A percentile compares a stretch with the other conserved stretches of the same genome.
phyloP scores from a whole-genome alignment of 2,797 vertebrate genomes.

The Paramormyrops hopkinsi region DNA sequence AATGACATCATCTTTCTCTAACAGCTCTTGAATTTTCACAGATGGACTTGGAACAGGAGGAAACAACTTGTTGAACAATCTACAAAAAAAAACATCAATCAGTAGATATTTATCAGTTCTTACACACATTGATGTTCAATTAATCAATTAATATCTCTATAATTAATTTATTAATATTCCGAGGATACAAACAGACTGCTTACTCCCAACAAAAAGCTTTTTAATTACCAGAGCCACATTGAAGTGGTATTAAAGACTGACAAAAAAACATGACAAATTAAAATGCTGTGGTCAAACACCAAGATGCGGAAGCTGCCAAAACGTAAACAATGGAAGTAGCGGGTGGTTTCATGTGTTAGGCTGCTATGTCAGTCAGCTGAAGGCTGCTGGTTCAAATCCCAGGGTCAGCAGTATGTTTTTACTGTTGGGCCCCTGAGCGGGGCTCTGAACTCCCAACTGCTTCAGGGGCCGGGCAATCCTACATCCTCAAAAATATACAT shows the following conservation, averaged over 20 bases:
- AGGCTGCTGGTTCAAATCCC: neutral
- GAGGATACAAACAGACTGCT: neutral
- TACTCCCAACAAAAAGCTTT: neutral
- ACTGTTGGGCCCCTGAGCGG: neutral
- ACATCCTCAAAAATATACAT: neutral
- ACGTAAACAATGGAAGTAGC: neutral
- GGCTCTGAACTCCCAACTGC: neutral
- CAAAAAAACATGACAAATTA: neutral
- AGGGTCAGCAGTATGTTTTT: neutral
- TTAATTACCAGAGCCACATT: neutral
- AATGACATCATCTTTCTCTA: slow-evolving; percentile 14
- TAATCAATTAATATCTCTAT: neutral
- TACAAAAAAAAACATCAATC: neutral
- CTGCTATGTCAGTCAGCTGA: neutral
- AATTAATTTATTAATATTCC: neutral
- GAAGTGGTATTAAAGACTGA: neutral
- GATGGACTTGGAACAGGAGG: slow-evolving; percentile 18
- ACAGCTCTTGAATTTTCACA: slow-evolving; percentile 14
- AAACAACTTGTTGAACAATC: neutral
- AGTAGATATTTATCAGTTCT: neutral
- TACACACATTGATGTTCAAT: neutral
- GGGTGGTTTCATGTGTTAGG: neutral
- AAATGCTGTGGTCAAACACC: neutral
- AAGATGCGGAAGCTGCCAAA: neutral
- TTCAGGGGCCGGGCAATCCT: neutral